Evolutionary conservation across 2,113 vertebrate species (phyloP).

Genomic region (Eudyptes chrysolophus): DNA sequence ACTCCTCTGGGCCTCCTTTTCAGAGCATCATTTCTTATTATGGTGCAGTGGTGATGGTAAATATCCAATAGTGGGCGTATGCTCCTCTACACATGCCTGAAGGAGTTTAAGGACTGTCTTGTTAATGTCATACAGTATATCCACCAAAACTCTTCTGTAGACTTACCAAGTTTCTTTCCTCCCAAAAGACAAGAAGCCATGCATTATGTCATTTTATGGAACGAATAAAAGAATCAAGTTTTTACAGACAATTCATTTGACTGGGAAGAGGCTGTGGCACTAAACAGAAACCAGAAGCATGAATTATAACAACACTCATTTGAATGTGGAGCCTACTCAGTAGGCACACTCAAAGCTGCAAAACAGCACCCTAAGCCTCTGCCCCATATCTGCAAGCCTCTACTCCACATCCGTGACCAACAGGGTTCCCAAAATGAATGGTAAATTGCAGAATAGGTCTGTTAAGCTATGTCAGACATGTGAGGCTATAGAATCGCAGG

Average conservation of each 20-base stretch:
- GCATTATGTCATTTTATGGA: neutral
- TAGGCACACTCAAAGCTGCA: neutral
- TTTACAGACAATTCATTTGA: neutral
- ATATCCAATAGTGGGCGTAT: neutral
- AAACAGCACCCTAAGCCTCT: neutral
- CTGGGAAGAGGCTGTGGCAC: neutral
- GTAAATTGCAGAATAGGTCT: neutral
- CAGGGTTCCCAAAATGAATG: neutral
- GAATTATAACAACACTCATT: neutral
- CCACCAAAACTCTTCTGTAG: neutral
- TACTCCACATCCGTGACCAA: accelerated
- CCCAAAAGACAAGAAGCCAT: neutral
- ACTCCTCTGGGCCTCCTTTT: conserved; percentile 21
- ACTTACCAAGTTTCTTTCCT: neutral
- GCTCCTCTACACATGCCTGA: neutral
- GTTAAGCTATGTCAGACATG: neutral
- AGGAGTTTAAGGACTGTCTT: neutral
- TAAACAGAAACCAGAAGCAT: neutral
- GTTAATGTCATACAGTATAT: neutral
- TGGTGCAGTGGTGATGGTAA: neutral
- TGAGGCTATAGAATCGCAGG: neutral
- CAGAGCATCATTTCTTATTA: neutral
- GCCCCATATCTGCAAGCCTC: neutral
- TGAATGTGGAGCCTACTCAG: neutral
- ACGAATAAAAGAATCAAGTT: neutral